Base-by-base conservation (phyloP, 1,140 invertebrate species). In the Battus philenor region DNA sequence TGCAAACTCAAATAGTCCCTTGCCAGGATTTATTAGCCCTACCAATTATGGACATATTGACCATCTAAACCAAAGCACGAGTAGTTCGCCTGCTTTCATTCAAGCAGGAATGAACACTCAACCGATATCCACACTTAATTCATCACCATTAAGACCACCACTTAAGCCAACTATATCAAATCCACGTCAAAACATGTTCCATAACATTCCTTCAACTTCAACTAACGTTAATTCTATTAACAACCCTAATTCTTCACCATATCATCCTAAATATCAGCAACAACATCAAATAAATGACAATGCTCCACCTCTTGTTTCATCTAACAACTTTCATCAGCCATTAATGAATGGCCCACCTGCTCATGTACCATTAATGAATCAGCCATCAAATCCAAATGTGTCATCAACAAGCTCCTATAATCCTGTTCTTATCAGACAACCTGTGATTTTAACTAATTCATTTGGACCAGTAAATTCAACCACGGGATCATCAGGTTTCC, bases 251-350 rank as follows among this genome's bases (percentile, higher is more conserved):
- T 39, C 68, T 2, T 52, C 53, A 41, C 54, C 60, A 15, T 78
- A 65, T 29, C 65, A 67, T 44, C 60, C 63, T 20, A 66, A 64
- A 26, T 62, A 64, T 6, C 66, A 64, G 27, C 66, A 66, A 31
- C 69, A 64, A 26, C 43, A 54, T 45, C 83, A 87, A 59, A 86
- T 87, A 9, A 86, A 86, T 62, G 71, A 85, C 33, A 86, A 80
- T 69, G 64, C 77, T 44, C 80, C 83, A 50, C 82, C 83, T 43
- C 68, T 86, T 9, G 56, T 77, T 59, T 56, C 82, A 45, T 75
- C 81, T 78, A 86, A 70, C 78, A 77, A 82, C 48, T 68, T 52
- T 44, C 72, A 59, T 52, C 77, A 80, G 58, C 65, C 73, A 41
- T 26, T 75, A 13, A 50, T 66, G 10, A 84, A 82, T 73, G 77